Base-by-base conservation (phyloP, 2,797 vertebrate species). In the Gambelia wislizenii region DNA sequence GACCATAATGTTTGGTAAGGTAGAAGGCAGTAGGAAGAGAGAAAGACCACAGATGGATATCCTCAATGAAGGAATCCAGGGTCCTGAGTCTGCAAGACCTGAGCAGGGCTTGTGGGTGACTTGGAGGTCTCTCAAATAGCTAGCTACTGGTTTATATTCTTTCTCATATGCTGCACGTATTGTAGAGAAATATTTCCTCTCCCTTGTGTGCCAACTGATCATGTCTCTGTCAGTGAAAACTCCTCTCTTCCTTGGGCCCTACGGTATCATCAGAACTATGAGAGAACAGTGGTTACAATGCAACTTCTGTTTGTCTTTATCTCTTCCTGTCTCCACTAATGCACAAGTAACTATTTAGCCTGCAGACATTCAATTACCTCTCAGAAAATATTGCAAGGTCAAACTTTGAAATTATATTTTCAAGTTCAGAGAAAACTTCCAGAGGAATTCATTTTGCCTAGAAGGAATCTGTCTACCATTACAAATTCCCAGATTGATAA, bases 391-490 rank as follows among this genome's bases (percentile, higher is more conserved):
- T 56, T 3, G 12, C 2, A 77, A 90, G 13, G 1, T 0, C 1
- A 25, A 90, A 83, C 42, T 67, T 0, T 36, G 22, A 87, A 36
- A 18, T 36, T 91, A 87, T 27, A 36, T 87, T 6, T 87, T 82
- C 20, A 10, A 83, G 2, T 2, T 87, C 44, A 79, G 33, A 78
- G 59, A 54, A 75, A 88, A 90, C 39, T 86, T 88, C 83, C 74
- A 36, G 76, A 79, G 77, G 69, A 78, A 81, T 76, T 67, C 8
- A n/a, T 83, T 36, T 36, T 92, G 85, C 42, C 47, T 89, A 85
- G 18, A 9, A 83, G 84, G 90, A 69, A 87, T 49, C 22, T 0
- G 0, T 1, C 49, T 86, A 36, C 54, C 13, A 14, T 88, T 27
- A 91, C 13, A 59, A 90, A 87, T 13, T 81, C 36, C 27, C 36